Evolutionary conservation across 1,140 invertebrate species (phyloP), one percentile per base, ranked within the genome.

Genomic region (Anoplolepis gracilipes): DNA sequence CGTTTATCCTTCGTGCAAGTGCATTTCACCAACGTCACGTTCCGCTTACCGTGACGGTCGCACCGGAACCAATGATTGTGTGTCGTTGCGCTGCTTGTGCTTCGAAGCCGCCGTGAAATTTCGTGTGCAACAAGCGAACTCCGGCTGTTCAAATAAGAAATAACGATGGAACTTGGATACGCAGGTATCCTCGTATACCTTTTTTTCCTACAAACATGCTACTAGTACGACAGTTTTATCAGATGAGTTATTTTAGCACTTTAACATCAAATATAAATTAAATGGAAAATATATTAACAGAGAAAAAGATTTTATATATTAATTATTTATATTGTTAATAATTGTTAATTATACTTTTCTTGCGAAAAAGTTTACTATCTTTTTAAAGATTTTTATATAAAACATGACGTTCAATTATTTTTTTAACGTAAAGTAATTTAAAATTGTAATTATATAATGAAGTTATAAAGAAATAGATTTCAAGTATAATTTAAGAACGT

Each of bases 21-120:
- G 79, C 85, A 87, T 85, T 67, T 85, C 62, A 70, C 78, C 73
- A 39, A 55, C 42, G 85, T 86, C 72, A 86, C 70, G 49, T 75
- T 67, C 30, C 78, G 81, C 65, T 84, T 61, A 73, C 25, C 33
- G 42, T 72, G 81, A 70, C 64, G 36, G 49, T 67, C 30, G 73
- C 33, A 22, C 25, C 62, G 59, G 61, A 33, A n/a, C 55, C 69
- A 57, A 85, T 64, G 77, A 86, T 85, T 67, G 53, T 65, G 46
- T 84, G 67, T 73, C 28, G 79, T 64, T 85, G 46, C 19, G 16
- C 22, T 28, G 7, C 46, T 57, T 53, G 16, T 19, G 7, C 49
- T 33, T 69, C 33, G 11, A 53, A 78, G 59, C 39, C 64, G 77
- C n/a, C 22, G 13, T 57, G 49, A 81, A 70, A 72, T 69, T 70